phyloP scores from a whole-genome alignment of 2,888 invertebrate genomes.

The Alloplasta piceator region DNA sequence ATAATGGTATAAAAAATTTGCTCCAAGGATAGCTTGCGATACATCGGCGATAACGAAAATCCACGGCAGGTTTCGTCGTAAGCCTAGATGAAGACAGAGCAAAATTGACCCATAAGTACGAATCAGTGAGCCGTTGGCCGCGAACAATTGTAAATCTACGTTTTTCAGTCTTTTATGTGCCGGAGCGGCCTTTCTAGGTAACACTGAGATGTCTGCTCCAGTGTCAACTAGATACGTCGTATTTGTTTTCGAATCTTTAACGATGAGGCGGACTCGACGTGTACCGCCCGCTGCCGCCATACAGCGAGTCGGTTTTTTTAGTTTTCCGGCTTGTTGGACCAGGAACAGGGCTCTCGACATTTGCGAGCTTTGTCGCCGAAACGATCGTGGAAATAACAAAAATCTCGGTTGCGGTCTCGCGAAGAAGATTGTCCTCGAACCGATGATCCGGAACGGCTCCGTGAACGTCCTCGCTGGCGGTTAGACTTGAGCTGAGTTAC shows the following conservation, averaged over 20 bases:
- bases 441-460: no score
- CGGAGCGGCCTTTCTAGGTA: background rate
- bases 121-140: conserved; percentile 39
- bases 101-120: conserved; percentile 16
- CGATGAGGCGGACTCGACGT: conserved; percentile 39
- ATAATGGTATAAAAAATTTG: conserved; percentile 37
- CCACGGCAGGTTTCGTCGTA: conserved; percentile 35
- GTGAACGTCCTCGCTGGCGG: background rate
- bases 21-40: no score
- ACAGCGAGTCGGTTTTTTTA: conserved; percentile 14
- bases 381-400: conserved; percentile 49
- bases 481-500: background rate
- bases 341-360: conserved; percentile 42
- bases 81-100: conserved; percentile 26
- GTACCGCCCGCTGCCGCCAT: conserved; percentile 31
- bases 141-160: conserved; percentile 34
- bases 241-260: conserved; percentile 13
- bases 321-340: conserved; percentile 33
- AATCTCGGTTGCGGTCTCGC: background rate
- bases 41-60: conserved; percentile 25
- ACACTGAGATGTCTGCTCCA: conserved; percentile 37
- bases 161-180: background rate
- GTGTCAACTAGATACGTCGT: conserved; percentile 25
- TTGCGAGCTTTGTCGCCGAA: conserved; percentile 47
- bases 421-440: conserved; percentile 1